Evolutionary conservation across 2,888 invertebrate genomes (phyloP), one percentile per base, ranked within the genome.

Genomic region (Melanargia galathea): DNA sequence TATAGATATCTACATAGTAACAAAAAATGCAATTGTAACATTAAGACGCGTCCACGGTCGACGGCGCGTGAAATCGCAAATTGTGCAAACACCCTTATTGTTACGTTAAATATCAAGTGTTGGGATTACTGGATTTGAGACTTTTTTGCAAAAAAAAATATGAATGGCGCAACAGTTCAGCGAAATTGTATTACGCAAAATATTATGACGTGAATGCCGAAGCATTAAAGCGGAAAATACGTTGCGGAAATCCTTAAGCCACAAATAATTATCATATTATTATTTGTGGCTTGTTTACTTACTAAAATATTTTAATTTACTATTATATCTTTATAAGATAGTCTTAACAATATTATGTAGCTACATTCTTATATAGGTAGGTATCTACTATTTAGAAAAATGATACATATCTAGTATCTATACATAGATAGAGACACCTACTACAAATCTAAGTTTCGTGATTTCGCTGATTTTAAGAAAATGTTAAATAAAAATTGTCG

Each of bases 51-150:
- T 61, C 58, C 16, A 40, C 59, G 60, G 8, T 51, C 64, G 60
- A 66, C 59, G 68, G 57, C 22, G 65, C 67, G 63, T 67, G 54
- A 67, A 73, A 71, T 71, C 71, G 70, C 65, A 63, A 73, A 71
- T 71, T 72, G 74, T 66, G 73, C 76, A 68, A 64, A 76, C 74
- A 67, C 45, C 74, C 73, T 68, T 68, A 58, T 69, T 67, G 67
- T 67, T 54, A 51, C 61, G n/a, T 49, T 55, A 65, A 67, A 62
- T 65, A 66, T 63, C 63, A 62, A 54, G 63, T 63, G 63, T 63
- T 63, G 54, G 18, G 26, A 22, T 54, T 54, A 46, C 33, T 26
- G 64, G 57, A 30, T 64, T 66, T 45, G 49, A 16, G 35, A 46
- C 56, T 61, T 59, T 62, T 65, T 35, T 43, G 7, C 4, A 13